Conservation (phyloP, 2,888 invertebrate genomes). For the Tubulanus polymorphus region DNA sequence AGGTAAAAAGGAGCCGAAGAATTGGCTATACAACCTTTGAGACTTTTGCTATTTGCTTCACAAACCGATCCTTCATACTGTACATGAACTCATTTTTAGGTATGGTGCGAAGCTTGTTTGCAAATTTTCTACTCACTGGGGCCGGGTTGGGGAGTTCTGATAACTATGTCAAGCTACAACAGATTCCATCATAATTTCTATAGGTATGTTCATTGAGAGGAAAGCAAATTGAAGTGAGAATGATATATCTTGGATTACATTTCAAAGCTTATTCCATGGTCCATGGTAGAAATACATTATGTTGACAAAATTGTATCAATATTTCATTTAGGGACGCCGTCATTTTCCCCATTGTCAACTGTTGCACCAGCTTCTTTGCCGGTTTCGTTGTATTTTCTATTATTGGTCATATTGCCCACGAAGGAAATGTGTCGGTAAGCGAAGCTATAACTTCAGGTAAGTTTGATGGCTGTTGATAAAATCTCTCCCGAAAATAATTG, state of each 20-base stretch:
- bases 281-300: no score
- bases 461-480: no score
- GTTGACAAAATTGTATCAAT: neutral
- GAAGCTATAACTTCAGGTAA: conserved; percentile 53
- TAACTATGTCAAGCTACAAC: conserved; percentile 48
- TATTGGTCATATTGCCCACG: conserved; percentile 61
- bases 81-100: no score
- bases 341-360: conserved; percentile 49
- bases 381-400: conserved; percentile 53
- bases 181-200: conserved; percentile 42
- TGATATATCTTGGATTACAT: no score
- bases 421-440: conserved; percentile 44
- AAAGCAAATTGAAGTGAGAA: no score
- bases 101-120: conserved; percentile 53
- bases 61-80: no score
- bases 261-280: no score
- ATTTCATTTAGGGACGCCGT: conserved; percentile 45
- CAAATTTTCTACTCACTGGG: conserved; percentile 55
- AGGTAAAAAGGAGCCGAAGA: no score
- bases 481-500: no score
- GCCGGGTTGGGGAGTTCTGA: conserved; percentile 48
- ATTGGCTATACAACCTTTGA: no score
- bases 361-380: conserved; percentile 50
- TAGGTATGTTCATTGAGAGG: no score
- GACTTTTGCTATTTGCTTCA: no score